Percentiles rank a stretch among this genome's conserved stretches.
Evolutionary conservation across 2,888 invertebrate species (phyloP).

Genomic region (Strigamia crassipes): DNA sequence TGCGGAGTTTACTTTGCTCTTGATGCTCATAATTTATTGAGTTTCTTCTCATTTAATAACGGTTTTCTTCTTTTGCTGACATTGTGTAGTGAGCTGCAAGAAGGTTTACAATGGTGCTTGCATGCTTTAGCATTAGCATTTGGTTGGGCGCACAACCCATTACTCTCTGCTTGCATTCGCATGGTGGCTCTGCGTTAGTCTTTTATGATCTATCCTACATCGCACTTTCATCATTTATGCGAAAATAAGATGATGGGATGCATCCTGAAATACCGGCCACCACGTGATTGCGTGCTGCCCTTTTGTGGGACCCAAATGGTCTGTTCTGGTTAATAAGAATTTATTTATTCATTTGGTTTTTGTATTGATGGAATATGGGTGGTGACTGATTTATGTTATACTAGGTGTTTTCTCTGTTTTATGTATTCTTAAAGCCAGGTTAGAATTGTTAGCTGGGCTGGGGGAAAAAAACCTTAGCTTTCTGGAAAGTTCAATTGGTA

Average conservation of each 20-base stretch:
- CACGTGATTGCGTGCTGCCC: slow-evolving; percentile 5
- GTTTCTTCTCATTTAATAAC: slow-evolving; percentile 21
- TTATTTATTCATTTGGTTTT: too few relatives aligned
- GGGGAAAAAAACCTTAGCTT: background rate
- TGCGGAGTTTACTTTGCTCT: background rate
- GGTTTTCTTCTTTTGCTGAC: slow-evolving; percentile 1
- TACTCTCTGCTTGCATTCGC: slow-evolving; percentile 34
- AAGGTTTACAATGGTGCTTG: slow-evolving; percentile 23
- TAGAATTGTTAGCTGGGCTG: background rate
- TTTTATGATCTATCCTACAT: slow-evolving; percentile 17
- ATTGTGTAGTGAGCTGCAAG: slow-evolving; percentile 34
- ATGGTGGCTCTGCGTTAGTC: slow-evolving; percentile 5
- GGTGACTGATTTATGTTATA: too few relatives aligned
- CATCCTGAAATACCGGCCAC: background rate
- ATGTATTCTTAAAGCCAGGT: background rate
- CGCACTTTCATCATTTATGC: slow-evolving; percentile 16
- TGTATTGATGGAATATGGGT: too few relatives aligned
- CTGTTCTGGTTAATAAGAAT: too few relatives aligned
- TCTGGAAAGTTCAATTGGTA: background rate
- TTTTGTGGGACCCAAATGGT: background rate
- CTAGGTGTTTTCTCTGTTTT: background rate
- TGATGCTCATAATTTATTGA: background rate
- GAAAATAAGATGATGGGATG: slow-evolving; percentile 5
- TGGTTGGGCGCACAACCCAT: slow-evolving; percentile 32
- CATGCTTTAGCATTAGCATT: slow-evolving; percentile 22